A percentile compares a stretch with the other conserved stretches of the same genome.
These are phyloP conservation scores for Carposina sasakii DNA, from an alignment of 1,140 invertebrate species.

Conservation along the genomic window DNA sequence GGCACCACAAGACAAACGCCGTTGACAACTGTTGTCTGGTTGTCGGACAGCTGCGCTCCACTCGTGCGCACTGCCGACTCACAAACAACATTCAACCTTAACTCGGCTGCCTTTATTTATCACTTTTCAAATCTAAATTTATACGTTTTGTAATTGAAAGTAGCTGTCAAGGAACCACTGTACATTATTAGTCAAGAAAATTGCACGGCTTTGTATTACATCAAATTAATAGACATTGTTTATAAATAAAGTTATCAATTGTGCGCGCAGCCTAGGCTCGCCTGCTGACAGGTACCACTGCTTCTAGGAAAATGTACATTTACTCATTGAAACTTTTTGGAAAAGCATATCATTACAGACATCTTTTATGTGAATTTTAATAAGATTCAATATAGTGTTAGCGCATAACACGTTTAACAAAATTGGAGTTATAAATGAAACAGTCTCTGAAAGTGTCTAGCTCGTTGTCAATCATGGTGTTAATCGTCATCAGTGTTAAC, in stretches of 20 bases:
- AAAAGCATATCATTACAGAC: no score
- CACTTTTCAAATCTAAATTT: constrained; percentile 13
- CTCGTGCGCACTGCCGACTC: constrained; percentile 28
- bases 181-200: constrained; percentile 44
- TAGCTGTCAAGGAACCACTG: constrained; percentile 40
- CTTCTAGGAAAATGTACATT: no score
- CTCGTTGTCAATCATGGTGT: no score
- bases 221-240: constrained; percentile 30
- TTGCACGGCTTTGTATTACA: constrained; percentile 36
- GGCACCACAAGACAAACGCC: constrained; percentile 47
- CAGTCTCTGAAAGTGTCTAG: no score
- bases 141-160: constrained; percentile 37
- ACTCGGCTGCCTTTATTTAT: no score
- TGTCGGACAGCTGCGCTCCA: constrained; percentile 63
- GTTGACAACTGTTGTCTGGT: constrained; percentile 65
- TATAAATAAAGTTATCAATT: constrained; percentile 29
- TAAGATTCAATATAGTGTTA: no score
- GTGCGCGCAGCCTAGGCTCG: neutral
- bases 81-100: constrained; percentile 6
- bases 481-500: no score
- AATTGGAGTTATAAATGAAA: no score
- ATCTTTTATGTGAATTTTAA: no score
- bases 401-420: no score
- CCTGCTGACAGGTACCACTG: no score
- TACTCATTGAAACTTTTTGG: no score